phyloP scores from a whole-genome alignment of 2,888 invertebrate genomes.

The Hololepta plana region DNA sequence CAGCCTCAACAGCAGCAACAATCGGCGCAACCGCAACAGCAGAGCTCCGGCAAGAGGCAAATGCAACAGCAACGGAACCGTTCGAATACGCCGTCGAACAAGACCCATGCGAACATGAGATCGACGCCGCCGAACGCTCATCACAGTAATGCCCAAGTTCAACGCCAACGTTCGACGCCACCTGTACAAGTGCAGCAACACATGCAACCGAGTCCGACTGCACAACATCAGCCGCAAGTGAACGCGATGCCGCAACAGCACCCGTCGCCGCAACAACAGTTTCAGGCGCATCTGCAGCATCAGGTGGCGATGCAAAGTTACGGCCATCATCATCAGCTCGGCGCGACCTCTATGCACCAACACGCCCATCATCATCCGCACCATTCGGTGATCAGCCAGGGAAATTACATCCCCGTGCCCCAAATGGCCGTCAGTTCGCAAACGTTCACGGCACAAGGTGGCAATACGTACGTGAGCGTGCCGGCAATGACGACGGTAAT shows the following conservation, averaged over 20 bases:
- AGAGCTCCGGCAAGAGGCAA: conserved; percentile 21
- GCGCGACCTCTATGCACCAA: conserved; percentile 24
- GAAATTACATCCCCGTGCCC: conserved; percentile 32
- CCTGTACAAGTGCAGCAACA: conserved; percentile 20
- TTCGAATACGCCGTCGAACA: conserved; percentile 23
- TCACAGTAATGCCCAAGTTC: conserved; percentile 11
- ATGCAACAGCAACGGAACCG: conserved; percentile 20
- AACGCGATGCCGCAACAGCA: conserved; percentile 20
- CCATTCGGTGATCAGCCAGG: conserved; percentile 27
- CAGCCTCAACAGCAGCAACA: no score
- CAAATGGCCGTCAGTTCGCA: conserved; percentile 39
- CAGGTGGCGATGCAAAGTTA: conserved; percentile 22
- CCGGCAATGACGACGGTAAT: conserved; percentile 46
- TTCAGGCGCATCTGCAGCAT: conserved; percentile 22
- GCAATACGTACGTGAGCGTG: conserved; percentile 43
- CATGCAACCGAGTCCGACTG: conserved; percentile 11
- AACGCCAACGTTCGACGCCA: conserved; percentile 22
- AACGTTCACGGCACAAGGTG: conserved; percentile 32
- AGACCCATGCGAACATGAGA: conserved; percentile 19
- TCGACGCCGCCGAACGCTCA: conserved; percentile 20
- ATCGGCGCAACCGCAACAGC: conserved; percentile 16
- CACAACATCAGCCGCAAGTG: conserved; percentile 15
- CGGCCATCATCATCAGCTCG: conserved; percentile 19
- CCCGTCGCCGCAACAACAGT: conserved; percentile 19
- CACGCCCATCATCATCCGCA: conserved; percentile 24